Evolutionary conservation across 2,888 invertebrate genomes (phyloP).

Genomic region (Bimastos eiseni): DNA sequence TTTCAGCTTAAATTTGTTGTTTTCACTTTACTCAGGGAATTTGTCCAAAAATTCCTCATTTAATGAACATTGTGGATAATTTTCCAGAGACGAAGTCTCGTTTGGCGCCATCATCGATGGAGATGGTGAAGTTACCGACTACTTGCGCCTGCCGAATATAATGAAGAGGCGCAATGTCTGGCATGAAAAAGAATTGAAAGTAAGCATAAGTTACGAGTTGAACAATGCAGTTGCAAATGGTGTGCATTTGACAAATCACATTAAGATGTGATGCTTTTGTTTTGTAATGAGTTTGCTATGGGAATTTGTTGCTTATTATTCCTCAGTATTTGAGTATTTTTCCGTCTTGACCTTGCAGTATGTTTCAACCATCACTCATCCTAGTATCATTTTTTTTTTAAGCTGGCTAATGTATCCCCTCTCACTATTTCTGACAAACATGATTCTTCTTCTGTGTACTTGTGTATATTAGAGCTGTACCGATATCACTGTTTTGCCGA

Average conservation of each 20-base stretch:
- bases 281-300: not conserved
- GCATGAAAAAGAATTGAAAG: conserved; percentile 68
- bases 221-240: not conserved
- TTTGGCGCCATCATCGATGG: conserved; percentile 84
- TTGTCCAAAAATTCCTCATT: not conserved
- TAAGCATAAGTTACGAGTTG: not conserved
- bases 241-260: not conserved
- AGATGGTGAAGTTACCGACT: conserved; percentile 90
- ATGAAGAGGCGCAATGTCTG: conserved; percentile 79
- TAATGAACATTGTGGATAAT: conserved; percentile 9
- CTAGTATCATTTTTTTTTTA: too few relatives aligned
- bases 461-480: too few relatives aligned
- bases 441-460: too few relatives aligned
- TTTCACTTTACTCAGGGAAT: not conserved
- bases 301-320: not conserved
- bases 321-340: not conserved
- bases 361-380: not conserved
- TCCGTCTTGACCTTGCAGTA: not conserved
- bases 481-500: too few relatives aligned
- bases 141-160: conserved; percentile 81
- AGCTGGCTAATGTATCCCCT: not conserved
- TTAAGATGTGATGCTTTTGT: not conserved
- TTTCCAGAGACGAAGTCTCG: conserved; percentile 68
- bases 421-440: not conserved
- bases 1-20: not conserved